Percentiles rank a stretch among this genome's conserved stretches.
phyloP scores from a whole-genome alignment of 2,113 vertebrate species.

The Tylochromis polylepis region DNA sequence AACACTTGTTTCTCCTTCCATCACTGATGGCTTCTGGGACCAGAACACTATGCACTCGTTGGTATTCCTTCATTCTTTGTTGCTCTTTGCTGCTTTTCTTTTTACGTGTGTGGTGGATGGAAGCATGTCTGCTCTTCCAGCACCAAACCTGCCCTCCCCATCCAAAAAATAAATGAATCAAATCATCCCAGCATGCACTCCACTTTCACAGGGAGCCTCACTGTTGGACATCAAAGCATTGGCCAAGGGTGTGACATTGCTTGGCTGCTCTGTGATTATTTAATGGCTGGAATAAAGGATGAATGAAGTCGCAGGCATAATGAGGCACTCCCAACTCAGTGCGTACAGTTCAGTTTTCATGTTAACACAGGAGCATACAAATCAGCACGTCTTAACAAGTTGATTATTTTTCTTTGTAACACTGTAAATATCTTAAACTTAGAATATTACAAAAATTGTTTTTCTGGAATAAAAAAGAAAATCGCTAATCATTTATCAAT shows the following conservation, averaged over 20 bases:
- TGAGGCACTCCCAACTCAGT: background rate
- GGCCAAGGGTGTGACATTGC: background rate
- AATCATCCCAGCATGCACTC: conserved; percentile 61
- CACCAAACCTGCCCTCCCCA: background rate
- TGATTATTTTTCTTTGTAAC: conserved; percentile 52
- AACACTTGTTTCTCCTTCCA: background rate
- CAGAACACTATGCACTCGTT: conserved; percentile 64
- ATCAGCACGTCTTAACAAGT: conserved; percentile 50
- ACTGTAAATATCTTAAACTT: conserved; percentile 71
- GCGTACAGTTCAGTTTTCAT: background rate
- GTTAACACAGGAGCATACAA: conserved; percentile 27
- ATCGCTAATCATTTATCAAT: conserved; percentile 23
- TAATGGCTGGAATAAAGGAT: background rate
- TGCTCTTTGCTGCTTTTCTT: conserved; percentile 23
- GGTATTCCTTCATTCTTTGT: background rate
- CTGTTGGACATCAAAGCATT: background rate
- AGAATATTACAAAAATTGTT: conserved; percentile 21
- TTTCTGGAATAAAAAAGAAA: background rate
- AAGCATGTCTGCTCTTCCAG: conserved; percentile 14
- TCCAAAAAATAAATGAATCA: background rate
- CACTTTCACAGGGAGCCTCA: background rate
- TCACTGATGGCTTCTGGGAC: conserved; percentile 44
- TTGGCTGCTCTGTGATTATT: background rate
- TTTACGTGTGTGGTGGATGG: background rate
- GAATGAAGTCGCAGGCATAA: background rate